These are phyloP conservation scores for Pseudonaja textilis DNA, from an alignment of 2,113 vertebrate species.

Conservation along the genomic window DNA sequence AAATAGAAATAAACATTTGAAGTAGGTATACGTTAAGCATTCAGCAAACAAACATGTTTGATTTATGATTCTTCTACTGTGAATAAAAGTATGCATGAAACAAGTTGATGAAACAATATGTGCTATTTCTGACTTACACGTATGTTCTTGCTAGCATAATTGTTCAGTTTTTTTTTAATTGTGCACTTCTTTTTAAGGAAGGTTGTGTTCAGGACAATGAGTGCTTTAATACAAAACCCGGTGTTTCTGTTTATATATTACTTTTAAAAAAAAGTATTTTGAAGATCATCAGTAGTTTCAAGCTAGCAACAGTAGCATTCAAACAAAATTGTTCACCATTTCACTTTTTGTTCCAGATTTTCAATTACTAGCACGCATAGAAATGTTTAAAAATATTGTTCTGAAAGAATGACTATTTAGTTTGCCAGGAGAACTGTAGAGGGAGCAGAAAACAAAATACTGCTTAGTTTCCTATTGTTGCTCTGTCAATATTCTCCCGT, in stretches of 20 bases:
- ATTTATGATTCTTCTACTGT: not conserved
- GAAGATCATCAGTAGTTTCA: not conserved
- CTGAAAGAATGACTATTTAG: not conserved
- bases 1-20: not conserved
- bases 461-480: not conserved
- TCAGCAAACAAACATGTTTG: not conserved
- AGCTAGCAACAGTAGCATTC: not conserved
- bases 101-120: not conserved
- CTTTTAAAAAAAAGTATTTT: not conserved
- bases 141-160: not conserved
- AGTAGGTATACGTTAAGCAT: not conserved
- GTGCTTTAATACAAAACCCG: not conserved
- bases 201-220: not conserved
- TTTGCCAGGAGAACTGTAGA: not conserved
- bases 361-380: not conserved
- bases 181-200: not conserved
- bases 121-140: not conserved
- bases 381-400: not conserved
- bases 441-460: not conserved
- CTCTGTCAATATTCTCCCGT: not conserved
- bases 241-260: not conserved
- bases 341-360: not conserved
- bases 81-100: not conserved
- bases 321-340: not conserved
- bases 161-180: not conserved